These are phyloP conservation scores for Dendroctonus valens DNA, from an alignment of 1,140 invertebrate genomes.

Conservation along the genomic window DNA sequence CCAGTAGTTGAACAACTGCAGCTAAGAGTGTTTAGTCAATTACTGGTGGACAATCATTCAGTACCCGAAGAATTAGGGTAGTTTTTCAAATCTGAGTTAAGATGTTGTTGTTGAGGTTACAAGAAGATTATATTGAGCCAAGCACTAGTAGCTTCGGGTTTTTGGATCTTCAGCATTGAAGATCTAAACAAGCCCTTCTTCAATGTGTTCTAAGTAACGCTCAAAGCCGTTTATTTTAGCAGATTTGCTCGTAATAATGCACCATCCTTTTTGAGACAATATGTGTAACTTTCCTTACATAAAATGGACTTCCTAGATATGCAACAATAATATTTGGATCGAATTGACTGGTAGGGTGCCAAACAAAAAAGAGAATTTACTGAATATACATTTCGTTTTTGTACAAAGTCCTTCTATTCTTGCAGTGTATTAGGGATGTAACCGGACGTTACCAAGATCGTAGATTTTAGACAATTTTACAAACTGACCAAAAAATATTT, in stretches of 20 bases:
- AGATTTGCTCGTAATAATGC: background rate
- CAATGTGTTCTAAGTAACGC: too few relatives aligned
- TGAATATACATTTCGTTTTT: slow-evolving; percentile 8
- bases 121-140: too few relatives aligned
- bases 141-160: too few relatives aligned
- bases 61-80: too few relatives aligned
- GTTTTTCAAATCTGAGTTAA: too few relatives aligned
- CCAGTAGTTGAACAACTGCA: too few relatives aligned
- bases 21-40: too few relatives aligned
- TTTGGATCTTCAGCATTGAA: too few relatives aligned
- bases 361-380: slow-evolving; percentile 15
- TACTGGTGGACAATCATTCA: too few relatives aligned
- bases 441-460: slow-evolving; percentile 18
- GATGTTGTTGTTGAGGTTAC: too few relatives aligned
- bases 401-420: slow-evolving; percentile 2
- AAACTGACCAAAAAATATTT: slow-evolving; percentile 25
- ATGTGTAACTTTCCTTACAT: background rate
- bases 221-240: too few relatives aligned
- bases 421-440: background rate
- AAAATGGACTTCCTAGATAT: slow-evolving; percentile 2
- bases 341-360: slow-evolving; percentile 20
- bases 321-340: slow-evolving; percentile 18
- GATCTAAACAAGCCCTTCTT: too few relatives aligned
- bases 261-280: slow-evolving; percentile 18
- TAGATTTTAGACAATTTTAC: slow-evolving; percentile 29